phyloP scores from a whole-genome alignment of 2,888 invertebrate species.

The Lasius fuliginosus region DNA sequence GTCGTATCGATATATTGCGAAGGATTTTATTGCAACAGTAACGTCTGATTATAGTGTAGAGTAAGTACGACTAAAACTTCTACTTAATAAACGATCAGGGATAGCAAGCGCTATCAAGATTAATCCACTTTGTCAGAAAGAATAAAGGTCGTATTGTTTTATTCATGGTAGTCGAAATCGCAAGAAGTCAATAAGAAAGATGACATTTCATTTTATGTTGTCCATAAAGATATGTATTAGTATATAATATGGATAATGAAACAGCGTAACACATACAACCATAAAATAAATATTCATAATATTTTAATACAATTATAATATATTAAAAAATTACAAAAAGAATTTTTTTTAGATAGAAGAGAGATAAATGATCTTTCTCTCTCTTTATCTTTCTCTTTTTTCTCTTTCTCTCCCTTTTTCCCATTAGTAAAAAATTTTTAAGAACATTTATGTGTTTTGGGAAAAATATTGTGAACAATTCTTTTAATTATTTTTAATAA shows the following conservation, averaged over 20 bases:
- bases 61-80: constrained; percentile 39
- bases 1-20: constrained; percentile 18
- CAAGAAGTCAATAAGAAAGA: not conserved
- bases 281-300: no score
- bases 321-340: not conserved
- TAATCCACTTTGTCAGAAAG: constrained; percentile 26
- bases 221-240: not conserved
- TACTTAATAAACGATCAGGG: constrained; percentile 25
- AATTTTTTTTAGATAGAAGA: not conserved
- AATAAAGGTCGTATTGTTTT: constrained; percentile 17
- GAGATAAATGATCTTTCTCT: not conserved
- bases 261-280: not conserved
- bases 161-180: constrained; percentile 3
- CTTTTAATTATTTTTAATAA: not conserved
- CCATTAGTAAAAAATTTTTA: not conserved
- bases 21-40: constrained; percentile 31
- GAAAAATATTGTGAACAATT: not conserved
- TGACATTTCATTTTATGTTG: not conserved
- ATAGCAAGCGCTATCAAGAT: constrained; percentile 21
- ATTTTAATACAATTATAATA: constrained; percentile 7
- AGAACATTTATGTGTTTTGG: not conserved
- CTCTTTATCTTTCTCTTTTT: no score
- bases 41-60: constrained; percentile 26
- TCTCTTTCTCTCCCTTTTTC: no score
- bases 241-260: not conserved